Conservation (phyloP, 2,888 invertebrate species). For the Girardia tigrina region DNA sequence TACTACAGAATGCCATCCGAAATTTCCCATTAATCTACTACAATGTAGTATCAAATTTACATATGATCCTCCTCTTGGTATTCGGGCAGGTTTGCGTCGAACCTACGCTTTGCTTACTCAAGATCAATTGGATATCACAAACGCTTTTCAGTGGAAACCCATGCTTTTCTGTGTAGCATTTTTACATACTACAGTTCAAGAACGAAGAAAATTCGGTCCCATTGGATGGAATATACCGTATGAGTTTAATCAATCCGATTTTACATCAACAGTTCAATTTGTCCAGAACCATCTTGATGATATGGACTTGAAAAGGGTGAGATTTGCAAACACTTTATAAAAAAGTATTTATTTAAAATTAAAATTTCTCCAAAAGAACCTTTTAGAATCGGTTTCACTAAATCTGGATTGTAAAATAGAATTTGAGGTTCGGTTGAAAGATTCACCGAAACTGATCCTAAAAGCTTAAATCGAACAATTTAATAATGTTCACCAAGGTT, state of each 20-base stretch:
- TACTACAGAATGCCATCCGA: constrained; percentile 78
- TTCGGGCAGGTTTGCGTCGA: constrained; percentile 76
- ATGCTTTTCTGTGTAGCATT: constrained; percentile 82
- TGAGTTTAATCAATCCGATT: constrained; percentile 90
- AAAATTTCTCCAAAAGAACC: too few species aligned
- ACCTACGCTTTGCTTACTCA: constrained; percentile 71
- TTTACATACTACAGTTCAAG: constrained; percentile 83
- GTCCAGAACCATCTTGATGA: constrained; percentile 56
- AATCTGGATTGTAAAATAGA: too few species aligned
- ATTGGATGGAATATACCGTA: constrained; percentile 92
- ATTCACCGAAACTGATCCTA: too few species aligned
- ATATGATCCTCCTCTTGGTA: constrained; percentile 89
- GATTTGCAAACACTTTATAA: constrained; percentile 43
- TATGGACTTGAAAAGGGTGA: constrained; percentile 53
- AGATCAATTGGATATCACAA: constrained; percentile 74
- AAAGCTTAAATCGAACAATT: too few species aligned
- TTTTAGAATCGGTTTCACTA: too few species aligned
- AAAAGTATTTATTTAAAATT: constrained; percentile 23
- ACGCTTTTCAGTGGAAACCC: constrained; percentile 77
- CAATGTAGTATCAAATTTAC: constrained; percentile 93
- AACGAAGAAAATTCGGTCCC: constrained; percentile 83
- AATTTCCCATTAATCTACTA: constrained; percentile 72
- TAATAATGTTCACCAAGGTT: too few species aligned
- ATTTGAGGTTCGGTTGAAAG: too few species aligned
- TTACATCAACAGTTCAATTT: constrained; percentile 83